Evolutionary conservation across 2,797 vertebrate species (phyloP).

Genomic region (Sebastolobus altivelis): DNA sequence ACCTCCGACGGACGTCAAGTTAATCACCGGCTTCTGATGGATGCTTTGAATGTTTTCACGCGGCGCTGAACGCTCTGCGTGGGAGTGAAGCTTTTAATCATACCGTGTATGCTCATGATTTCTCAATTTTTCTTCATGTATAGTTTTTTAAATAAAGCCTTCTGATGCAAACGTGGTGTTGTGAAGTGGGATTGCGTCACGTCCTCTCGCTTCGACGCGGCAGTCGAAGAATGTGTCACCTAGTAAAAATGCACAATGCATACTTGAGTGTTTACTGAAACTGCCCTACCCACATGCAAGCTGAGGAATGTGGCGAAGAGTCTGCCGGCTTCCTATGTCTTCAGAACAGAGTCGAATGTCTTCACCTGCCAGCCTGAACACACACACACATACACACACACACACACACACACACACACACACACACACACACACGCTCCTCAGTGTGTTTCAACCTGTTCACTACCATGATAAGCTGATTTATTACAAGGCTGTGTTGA

Average conservation of each 20-base stretch:
- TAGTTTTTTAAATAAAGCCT: constrained; percentile 66
- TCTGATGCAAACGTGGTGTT: not conserved
- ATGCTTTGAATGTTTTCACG: constrained; percentile 3
- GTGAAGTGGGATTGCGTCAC: constrained; percentile 6
- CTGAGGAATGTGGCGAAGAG: constrained; percentile 41
- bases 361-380: not conserved
- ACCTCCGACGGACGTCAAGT: constrained; percentile 76
- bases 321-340: not conserved
- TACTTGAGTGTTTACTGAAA: constrained; percentile 49
- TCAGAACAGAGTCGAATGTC: not conserved
- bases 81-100: constrained; percentile 56
- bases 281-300: constrained; percentile 6
- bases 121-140: constrained; percentile 35
- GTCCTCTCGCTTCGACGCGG: not conserved
- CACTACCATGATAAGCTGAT: not conserved
- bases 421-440: too few species aligned
- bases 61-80: not conserved
- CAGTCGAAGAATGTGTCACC: constrained; percentile 36
- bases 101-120: constrained; percentile 72
- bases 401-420: too few species aligned
- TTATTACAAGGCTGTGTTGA: too few species aligned
- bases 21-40: constrained; percentile 69
- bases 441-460: too few species aligned
- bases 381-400: too few species aligned
- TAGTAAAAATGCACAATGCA: constrained; percentile 31